A percentile compares a stretch with the other conserved stretches of the same genome.
Conservation (phyloP, 2,888 invertebrate genomes). For the Stenodema calcarata region DNA sequence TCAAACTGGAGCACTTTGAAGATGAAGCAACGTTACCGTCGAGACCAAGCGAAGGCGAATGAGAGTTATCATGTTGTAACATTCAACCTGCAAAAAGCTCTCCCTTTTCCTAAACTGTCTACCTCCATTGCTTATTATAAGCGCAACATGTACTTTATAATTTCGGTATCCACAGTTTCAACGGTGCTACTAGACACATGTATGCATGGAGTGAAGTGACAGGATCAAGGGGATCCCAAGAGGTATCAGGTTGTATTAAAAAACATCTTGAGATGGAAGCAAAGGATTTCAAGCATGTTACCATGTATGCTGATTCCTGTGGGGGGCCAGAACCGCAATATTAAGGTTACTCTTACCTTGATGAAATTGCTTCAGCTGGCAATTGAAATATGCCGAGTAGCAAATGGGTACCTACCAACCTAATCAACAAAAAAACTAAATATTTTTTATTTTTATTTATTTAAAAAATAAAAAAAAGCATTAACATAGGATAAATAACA, state of each 20-base stretch:
- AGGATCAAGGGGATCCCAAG: constrained; percentile 50
- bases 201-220: constrained; percentile 59
- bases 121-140: constrained; percentile 57
- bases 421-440: no score
- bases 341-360: neutral
- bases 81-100: constrained; percentile 30
- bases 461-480: no score
- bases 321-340: neutral
- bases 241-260: constrained; percentile 3
- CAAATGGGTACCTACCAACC: no score
- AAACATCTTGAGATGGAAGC: constrained; percentile 33
- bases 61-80: constrained; percentile 38
- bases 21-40: no score
- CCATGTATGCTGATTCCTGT: neutral
- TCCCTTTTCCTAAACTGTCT: constrained; percentile 39
- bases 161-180: constrained; percentile 58
- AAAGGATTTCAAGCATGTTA: neutral
- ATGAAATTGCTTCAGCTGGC: neutral
- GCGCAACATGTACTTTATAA: constrained; percentile 58
- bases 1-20: no score
- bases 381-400: no score
- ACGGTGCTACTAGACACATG: constrained; percentile 58
- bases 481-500: neutral
- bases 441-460: no score
- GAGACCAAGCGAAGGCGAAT: no score